Evolutionary conservation across 2,888 invertebrate genomes (phyloP), one percentile per base, ranked within the genome.

Genomic region (Tiphia femorata): DNA sequence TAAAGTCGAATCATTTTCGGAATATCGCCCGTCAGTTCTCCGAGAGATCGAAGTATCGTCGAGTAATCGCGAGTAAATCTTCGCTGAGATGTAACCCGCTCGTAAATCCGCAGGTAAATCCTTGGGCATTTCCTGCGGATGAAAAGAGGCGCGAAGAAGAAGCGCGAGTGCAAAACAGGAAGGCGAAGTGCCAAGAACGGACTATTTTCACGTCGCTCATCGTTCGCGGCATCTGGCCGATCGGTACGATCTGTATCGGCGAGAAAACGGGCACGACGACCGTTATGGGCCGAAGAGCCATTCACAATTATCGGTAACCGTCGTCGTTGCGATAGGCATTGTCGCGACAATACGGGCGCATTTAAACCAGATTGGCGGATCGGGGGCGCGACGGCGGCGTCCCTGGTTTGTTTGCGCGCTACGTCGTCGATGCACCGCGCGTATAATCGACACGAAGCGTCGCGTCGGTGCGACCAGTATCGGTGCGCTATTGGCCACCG

Each of bases 311-410:
- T 30, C 29, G n/a, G 7, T 19, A 40, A 56, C 44, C 16, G 23
- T n/a, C n/a, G n/a, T n/a, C 33, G 8, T 40, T 57, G 44, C 43
- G 41, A n/a, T n/a, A n/a, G 55, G 44, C 59, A 68, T 58, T 59
- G 65, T 64, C 64, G 63, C 60, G 40, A n/a, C n/a, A n/a, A n/a
- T n/a, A n/a, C 60, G 64, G 51, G 57, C 62, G 73, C 69, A 74
- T 76, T 72, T 70, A 70, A 75, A 77, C 73, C 75, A 67, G 75
- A 75, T 76, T 77, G 73, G 61, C 47, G 61, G 58, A 62, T 68
- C 66, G 72, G 62, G n/a, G n/a, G 58, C 70, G 61, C 67, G 63
- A 51, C 47, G 53, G 53, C 17, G 43, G 25, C 40, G 49, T 47
- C 21, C 14, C 23, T 57, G 61, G 62, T 64, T 72, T 73, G 72